A percentile compares a stretch with the other conserved stretches of the same genome.
Conservation (phyloP, 2,888 invertebrate species). For the Erannis defoliaria region DNA sequence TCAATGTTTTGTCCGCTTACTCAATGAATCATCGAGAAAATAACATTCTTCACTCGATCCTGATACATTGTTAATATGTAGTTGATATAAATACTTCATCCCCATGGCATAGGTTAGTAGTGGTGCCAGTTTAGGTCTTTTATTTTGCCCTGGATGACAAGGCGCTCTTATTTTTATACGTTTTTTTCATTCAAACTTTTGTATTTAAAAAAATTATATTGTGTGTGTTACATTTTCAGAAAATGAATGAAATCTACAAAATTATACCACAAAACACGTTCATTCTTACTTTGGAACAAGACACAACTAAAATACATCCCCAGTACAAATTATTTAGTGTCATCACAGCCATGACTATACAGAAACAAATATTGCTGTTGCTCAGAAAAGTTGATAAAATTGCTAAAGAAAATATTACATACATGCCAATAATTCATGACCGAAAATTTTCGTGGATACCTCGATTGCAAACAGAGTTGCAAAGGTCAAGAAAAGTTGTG, state of each 20-base stretch:
- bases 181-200: too few relatives aligned
- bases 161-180: too few relatives aligned
- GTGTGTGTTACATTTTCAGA: conserved; percentile 59
- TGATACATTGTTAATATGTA: too few relatives aligned
- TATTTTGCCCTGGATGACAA: too few relatives aligned
- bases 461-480: conserved; percentile 55
- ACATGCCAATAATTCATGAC: conserved; percentile 57
- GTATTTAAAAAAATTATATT: not conserved
- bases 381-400: conserved; percentile 51
- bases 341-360: conserved; percentile 58
- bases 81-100: too few relatives aligned
- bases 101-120: too few relatives aligned
- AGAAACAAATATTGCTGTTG: conserved; percentile 56
- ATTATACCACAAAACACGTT: conserved; percentile 53
- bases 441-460: conserved; percentile 61
- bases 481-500: conserved; percentile 55
- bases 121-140: too few relatives aligned
- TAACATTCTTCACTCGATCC: too few relatives aligned
- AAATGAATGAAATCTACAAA: conserved; percentile 53
- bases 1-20: too few relatives aligned
- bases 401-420: conserved; percentile 45
- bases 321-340: conserved; percentile 54
- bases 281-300: conserved; percentile 56
- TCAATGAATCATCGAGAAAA: too few relatives aligned
- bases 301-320: conserved; percentile 49